Conservation (phyloP, 1,140 invertebrate species). For the Drosophila saltans region DNA sequence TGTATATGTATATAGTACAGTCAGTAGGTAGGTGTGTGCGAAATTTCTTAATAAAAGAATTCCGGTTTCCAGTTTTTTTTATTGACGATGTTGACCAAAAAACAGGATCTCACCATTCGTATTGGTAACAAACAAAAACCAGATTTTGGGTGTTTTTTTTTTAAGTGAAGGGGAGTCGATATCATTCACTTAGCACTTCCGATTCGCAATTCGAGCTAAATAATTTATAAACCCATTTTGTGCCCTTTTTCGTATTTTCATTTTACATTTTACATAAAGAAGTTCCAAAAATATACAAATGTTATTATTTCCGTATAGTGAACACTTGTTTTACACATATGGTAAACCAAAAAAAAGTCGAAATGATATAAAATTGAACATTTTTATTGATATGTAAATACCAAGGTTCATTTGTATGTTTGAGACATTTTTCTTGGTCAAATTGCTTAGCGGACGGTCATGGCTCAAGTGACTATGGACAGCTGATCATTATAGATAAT, state of each 20-base stretch:
- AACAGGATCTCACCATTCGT: conserved; percentile 18
- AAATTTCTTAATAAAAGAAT: conserved; percentile 18
- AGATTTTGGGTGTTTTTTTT: conserved; percentile 10
- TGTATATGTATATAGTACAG: not conserved
- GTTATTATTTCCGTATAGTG: not conserved
- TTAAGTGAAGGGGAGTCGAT: conserved; percentile 11
- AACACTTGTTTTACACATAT: too few species aligned
- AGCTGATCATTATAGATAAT: not conserved
- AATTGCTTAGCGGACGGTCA: not conserved
- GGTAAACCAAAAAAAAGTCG: not conserved
- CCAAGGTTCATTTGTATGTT: not conserved
- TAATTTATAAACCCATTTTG: conserved; percentile 1
- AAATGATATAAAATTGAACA: not conserved
- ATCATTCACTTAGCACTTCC: conserved; percentile 7
- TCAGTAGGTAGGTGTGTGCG: conserved; percentile 3
- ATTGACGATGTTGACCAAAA: conserved; percentile 4
- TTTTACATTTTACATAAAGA: conserved; percentile 11
- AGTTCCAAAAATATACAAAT: conserved; percentile 2
- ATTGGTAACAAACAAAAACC: conserved; percentile 3
- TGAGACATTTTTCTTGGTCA: not conserved
- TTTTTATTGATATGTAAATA: not conserved
- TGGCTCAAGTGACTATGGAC: not conserved
- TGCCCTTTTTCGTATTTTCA: conserved; percentile 9
- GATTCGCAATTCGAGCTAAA: conserved; percentile 13
- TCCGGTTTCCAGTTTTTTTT: conserved; percentile 19